Percentiles rank a stretch among this genome's conserved stretches.
Conservation (phyloP, 2,113 vertebrate species). For the Hepsetus odoe region DNA sequence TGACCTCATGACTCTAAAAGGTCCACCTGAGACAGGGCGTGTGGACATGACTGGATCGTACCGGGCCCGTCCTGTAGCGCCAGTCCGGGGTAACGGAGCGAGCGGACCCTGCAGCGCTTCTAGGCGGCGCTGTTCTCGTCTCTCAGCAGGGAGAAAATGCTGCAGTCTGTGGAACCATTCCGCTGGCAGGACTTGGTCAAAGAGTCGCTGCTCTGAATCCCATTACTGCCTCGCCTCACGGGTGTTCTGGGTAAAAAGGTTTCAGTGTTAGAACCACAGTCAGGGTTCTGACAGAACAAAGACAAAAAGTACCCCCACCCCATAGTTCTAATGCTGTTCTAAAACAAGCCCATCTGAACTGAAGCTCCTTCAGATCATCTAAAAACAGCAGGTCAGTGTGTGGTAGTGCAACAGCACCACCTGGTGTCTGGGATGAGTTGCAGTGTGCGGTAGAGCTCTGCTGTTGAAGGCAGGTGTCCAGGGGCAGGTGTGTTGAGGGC, state of each 20-base stretch:
- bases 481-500: constrained; percentile 72
- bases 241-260: constrained; percentile 58
- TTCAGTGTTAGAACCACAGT: neutral
- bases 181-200: constrained; percentile 56
- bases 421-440: constrained; percentile 75
- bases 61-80: neutral
- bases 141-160: constrained; percentile 66
- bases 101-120: constrained; percentile 41
- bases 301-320: neutral
- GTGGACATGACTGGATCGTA: neutral
- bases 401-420: constrained; percentile 63
- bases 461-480: constrained; percentile 71
- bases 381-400: neutral
- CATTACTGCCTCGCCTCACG: constrained; percentile 60
- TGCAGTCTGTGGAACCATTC: constrained; percentile 58
- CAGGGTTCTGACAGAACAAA: neutral
- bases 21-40: no score
- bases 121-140: constrained; percentile 66
- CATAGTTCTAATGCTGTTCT: no score
- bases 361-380: no score
- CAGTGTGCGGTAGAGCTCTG: constrained; percentile 77
- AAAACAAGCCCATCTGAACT: no score
- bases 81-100: no score
- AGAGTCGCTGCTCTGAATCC: constrained; percentile 49
- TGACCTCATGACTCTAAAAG: no score